Conservation (phyloP, 2,113 vertebrate genomes). For the Calyptomena viridis region DNA sequence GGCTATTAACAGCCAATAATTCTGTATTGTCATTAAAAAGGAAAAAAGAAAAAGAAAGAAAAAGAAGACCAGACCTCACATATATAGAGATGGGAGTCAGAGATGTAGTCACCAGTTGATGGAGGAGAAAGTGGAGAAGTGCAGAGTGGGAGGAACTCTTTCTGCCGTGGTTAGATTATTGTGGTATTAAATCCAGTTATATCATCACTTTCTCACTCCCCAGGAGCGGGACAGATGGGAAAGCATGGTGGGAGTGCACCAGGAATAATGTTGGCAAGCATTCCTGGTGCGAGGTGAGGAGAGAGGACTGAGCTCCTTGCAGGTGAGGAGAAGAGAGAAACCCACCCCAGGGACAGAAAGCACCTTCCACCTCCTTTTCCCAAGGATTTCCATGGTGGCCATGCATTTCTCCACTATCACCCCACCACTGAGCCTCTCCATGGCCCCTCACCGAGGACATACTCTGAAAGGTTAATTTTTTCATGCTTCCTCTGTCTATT, state of each 20-base stretch:
- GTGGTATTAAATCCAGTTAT: slow-evolving; percentile 1
- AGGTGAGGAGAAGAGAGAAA: not conserved
- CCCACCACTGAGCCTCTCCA: accelerated
- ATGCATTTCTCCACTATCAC: not conserved
- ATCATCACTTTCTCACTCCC: slow-evolving; percentile 44
- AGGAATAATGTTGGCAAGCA: not conserved
- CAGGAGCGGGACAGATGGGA: slow-evolving; percentile 44
- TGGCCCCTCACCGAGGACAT: not conserved
- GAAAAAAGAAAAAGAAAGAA: accelerated
- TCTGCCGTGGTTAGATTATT: not conserved
- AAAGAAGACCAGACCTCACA: not conserved
- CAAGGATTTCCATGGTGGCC: not conserved
- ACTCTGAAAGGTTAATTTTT: not conserved
- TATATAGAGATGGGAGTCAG: not conserved
- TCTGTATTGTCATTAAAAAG: not conserved
- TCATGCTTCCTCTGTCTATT: not conserved
- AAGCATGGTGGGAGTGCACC: not conserved
- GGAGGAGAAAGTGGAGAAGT: not conserved
- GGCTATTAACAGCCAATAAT: not conserved
- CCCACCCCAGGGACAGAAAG: accelerated
- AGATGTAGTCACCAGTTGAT: not conserved
- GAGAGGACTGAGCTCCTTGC: not conserved
- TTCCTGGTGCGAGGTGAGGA: not conserved
- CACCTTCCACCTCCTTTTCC: not conserved
- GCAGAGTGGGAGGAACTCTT: slow-evolving; percentile 43